phyloP scores from a whole-genome alignment of 2,113 vertebrate species.

The Nycticebus coucang region DNA sequence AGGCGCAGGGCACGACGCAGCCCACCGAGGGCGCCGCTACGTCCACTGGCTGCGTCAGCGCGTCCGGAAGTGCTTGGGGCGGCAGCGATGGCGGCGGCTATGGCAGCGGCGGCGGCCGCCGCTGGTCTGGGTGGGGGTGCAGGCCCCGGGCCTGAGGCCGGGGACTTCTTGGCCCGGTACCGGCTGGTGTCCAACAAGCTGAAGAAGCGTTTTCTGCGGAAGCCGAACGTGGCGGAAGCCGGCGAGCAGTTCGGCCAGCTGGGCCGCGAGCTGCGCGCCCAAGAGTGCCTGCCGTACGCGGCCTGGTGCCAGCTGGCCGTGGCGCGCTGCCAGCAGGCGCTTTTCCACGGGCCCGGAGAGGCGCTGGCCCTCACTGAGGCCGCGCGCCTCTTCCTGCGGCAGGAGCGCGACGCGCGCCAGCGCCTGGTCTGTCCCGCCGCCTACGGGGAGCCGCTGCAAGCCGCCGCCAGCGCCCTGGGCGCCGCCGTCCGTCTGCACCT shows the following conservation, averaged over 20 bases:
- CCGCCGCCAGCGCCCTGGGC: slow-evolving; percentile 87
- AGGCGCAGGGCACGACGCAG: background rate
- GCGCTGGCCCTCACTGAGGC: slow-evolving; percentile 93
- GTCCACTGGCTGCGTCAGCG: background rate
- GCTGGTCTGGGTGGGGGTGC: background rate
- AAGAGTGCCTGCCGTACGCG: slow-evolving; percentile 94
- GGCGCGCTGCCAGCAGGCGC: slow-evolving; percentile 91
- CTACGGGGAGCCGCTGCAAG: slow-evolving; percentile 93
- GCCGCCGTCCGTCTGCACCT: slow-evolving; percentile 79
- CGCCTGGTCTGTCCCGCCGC: slow-evolving; percentile 89
- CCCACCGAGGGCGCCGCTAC: no score
- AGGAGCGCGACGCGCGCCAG: slow-evolving; percentile 90
- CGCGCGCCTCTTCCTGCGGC: slow-evolving; percentile 90
- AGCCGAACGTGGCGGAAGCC: slow-evolving; percentile 96
- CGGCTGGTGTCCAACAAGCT: slow-evolving; percentile 94
- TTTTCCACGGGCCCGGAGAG: slow-evolving; percentile 94
- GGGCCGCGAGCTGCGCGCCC: slow-evolving; percentile 94
- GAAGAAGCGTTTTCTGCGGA: slow-evolving; percentile 95
- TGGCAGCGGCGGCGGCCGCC: background rate
- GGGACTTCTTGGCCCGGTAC: slow-evolving; percentile 94
- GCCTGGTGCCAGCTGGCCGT: slow-evolving; percentile 94
- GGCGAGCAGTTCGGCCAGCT: slow-evolving; percentile 96
- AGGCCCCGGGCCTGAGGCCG: slow-evolving; percentile 82
- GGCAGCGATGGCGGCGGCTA: slow-evolving; percentile 5
- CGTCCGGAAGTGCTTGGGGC: fast-evolving